Evolutionary conservation across 2,888 invertebrate genomes (phyloP).

Genomic region (Reticulitermes lucifugus): DNA sequence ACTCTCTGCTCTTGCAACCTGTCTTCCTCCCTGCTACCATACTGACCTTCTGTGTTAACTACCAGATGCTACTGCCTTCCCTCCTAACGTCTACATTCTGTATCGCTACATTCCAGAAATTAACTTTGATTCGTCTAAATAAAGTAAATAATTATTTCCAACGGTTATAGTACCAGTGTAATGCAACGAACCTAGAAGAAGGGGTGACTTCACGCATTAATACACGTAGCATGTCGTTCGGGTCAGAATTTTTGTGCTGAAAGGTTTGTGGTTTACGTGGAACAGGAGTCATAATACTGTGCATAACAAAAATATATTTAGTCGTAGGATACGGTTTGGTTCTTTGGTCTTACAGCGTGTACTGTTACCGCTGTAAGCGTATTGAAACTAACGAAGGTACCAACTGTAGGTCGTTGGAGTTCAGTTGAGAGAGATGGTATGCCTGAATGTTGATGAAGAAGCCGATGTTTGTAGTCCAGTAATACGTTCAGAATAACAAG

Average conservation of each 20-base stretch:
- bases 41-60: too few relatives aligned
- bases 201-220: background rate
- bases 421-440: background rate
- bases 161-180: too few relatives aligned
- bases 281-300: background rate
- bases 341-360: too few relatives aligned
- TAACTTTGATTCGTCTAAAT: too few relatives aligned
- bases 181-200: too few relatives aligned
- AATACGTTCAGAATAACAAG: constrained; percentile 1
- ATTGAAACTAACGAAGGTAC: background rate
- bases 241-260: background rate
- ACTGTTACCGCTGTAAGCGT: background rate
- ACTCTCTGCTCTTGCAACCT: too few relatives aligned
- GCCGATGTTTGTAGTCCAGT: background rate
- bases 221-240: background rate
- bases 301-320: background rate
- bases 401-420: background rate
- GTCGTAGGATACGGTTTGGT: background rate
- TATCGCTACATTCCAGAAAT: too few relatives aligned
- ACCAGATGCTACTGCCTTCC: too few relatives aligned
- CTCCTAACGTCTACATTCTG: too few relatives aligned
- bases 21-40: too few relatives aligned
- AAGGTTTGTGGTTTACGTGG: background rate
- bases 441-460: background rate
- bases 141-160: too few relatives aligned